These are phyloP conservation scores for Diloba caeruleocephala DNA, from an alignment of 2,888 invertebrate species.

Conservation along the genomic window DNA sequence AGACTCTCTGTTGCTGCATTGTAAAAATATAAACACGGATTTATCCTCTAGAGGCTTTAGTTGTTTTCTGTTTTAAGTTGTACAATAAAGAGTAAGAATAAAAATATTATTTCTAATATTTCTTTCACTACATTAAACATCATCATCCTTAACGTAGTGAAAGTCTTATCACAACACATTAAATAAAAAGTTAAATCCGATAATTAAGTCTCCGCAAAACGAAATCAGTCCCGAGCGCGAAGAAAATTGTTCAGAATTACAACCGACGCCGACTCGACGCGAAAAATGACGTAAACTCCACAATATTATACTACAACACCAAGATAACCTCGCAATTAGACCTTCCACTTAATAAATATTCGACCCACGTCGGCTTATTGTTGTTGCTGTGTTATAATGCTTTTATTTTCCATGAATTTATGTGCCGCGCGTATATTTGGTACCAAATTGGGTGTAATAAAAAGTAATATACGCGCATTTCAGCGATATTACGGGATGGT, in stretches of 20 bases:
- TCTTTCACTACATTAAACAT: conserved; percentile 17
- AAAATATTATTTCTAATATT: conserved; percentile 4
- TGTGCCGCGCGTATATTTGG: conserved; percentile 37
- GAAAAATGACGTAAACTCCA: conserved; percentile 47
- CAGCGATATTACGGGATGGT: conserved; percentile 19
- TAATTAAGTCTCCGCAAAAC: conserved; percentile 46
- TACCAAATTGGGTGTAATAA: conserved; percentile 45
- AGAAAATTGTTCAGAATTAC: conserved; percentile 54
- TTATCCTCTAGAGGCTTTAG: too few relatives aligned
- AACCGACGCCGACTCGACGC: conserved; percentile 39
- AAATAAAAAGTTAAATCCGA: conserved; percentile 32
- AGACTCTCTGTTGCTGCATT: too few relatives aligned
- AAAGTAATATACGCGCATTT: conserved; percentile 37
- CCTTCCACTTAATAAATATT: conserved; percentile 57
- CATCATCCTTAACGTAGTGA: too few relatives aligned
- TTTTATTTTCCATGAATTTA: conserved; percentile 59
- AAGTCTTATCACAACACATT: conserved; percentile 45
- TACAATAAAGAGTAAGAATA: background rate
- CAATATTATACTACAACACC: conserved; percentile 44
- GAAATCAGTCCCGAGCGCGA: conserved; percentile 35
- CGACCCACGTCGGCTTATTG: conserved; percentile 57
- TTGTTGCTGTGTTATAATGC: conserved; percentile 52
- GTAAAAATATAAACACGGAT: too few relatives aligned
- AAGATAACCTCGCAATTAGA: conserved; percentile 56
- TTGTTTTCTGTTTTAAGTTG: too few relatives aligned